Percentiles rank a stretch among this genome's conserved stretches.
phyloP scores from a whole-genome alignment of 2,797 vertebrate species.

The Coregonus sp. region DNA sequence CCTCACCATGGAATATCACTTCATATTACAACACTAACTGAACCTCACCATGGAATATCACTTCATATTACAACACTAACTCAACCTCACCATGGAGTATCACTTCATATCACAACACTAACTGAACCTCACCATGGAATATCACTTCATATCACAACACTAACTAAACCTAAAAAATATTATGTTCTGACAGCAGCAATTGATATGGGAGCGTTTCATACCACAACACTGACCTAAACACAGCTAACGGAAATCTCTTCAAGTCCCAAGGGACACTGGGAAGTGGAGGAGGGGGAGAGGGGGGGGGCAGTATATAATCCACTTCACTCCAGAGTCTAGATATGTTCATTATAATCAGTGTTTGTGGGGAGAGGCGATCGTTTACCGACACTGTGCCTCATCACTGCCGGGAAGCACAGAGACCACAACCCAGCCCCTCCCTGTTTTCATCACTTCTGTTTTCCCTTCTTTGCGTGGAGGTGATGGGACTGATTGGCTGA shows the following conservation, averaged over 20 bases:
- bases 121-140: too few relatives aligned
- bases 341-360: slow-evolving; percentile 69
- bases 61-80: too few relatives aligned
- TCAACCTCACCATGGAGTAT: too few relatives aligned
- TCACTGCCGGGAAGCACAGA: slow-evolving; percentile 16
- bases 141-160: neutral
- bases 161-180: neutral
- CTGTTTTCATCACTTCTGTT: slow-evolving; percentile 2
- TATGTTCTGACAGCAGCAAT: neutral
- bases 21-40: too few relatives aligned
- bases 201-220: neutral
- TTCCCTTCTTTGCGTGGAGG: slow-evolving; percentile 34
- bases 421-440: slow-evolving; percentile 21
- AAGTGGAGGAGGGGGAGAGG: slow-evolving; percentile 29
- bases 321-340: slow-evolving; percentile 43
- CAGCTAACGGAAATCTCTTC: slow-evolving; percentile 28
- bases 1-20: too few relatives aligned
- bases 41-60: too few relatives aligned
- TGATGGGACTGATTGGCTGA: slow-evolving; percentile 68
- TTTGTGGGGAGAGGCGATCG: slow-evolving; percentile 20
- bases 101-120: too few relatives aligned
- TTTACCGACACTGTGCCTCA: slow-evolving; percentile 41
- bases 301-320: slow-evolving; percentile 58
- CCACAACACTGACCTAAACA: neutral
- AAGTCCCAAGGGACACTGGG: slow-evolving; percentile 11